Evolutionary conservation across 1,140 invertebrate genomes (phyloP).

Genomic region (Dreissena polymorpha): DNA sequence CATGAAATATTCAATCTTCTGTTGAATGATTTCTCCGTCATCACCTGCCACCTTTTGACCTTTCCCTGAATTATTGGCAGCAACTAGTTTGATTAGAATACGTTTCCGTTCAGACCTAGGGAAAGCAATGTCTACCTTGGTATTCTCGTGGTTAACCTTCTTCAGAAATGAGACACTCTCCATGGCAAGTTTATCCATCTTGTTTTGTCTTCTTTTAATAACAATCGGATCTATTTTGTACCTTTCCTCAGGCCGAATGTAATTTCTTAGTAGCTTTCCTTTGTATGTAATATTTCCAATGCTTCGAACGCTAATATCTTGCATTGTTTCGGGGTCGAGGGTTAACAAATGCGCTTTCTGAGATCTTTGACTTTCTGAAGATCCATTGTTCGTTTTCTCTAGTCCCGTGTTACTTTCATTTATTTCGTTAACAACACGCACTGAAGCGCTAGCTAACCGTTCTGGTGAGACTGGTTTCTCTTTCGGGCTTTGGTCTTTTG

Average conservation of each 20-base stretch:
- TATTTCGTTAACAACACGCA: neutral
- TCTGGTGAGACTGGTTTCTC: neutral
- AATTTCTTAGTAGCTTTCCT: slow-evolving; percentile 26
- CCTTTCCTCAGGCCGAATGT: slow-evolving; percentile 40
- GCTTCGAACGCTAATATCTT: slow-evolving; percentile 1
- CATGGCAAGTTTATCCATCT: slow-evolving; percentile 47
- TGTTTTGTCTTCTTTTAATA: slow-evolving; percentile 38
- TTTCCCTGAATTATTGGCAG: slow-evolving; percentile 20
- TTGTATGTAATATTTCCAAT: slow-evolving; percentile 2
- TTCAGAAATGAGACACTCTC: slow-evolving; percentile 34
- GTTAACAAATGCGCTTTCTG: neutral
- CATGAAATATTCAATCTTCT: slow-evolving; percentile 40
- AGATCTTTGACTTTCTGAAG: neutral
- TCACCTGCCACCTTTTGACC: neutral
- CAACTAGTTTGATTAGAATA: slow-evolving; percentile 36
- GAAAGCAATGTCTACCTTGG: slow-evolving; percentile 44
- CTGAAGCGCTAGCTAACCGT: neutral
- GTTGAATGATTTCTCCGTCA: slow-evolving; percentile 16
- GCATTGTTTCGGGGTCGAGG: slow-evolving; percentile 37
- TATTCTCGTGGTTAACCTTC: slow-evolving; percentile 46
- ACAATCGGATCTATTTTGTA: slow-evolving; percentile 47
- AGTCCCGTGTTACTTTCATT: neutral
- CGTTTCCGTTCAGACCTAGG: slow-evolving; percentile 35
- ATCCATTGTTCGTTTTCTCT: neutral
- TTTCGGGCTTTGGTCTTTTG: slow-evolving; percentile 6